phyloP scores from a whole-genome alignment of 2,888 invertebrate genomes.

The Drosophila anomalata region DNA sequence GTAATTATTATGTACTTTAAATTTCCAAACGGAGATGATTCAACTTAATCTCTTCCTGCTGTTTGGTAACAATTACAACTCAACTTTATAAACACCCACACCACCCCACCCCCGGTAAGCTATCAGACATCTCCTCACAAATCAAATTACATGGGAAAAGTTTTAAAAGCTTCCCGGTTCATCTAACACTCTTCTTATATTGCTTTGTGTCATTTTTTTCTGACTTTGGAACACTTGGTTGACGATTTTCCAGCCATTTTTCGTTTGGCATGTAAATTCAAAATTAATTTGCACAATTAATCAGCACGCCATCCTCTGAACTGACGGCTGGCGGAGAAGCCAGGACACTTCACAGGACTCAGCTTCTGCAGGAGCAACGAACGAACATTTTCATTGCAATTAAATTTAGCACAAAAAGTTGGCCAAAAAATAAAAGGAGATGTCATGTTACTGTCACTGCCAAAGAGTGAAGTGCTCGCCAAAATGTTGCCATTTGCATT shows the following conservation, averaged over 20 bases:
- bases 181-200: conserved; percentile 1
- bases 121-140: conserved; percentile 21
- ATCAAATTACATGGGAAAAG: conserved; percentile 42
- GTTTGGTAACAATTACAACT: too few species aligned
- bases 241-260: conserved; percentile 52
- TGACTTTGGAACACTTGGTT: conserved; percentile 35
- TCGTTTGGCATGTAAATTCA: conserved; percentile 62
- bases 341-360: conserved; percentile 47
- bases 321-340: conserved; percentile 55
- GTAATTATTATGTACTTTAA: background rate
- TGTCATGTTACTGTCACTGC: conserved; percentile 73
- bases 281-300: conserved; percentile 74
- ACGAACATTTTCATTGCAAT: conserved; percentile 74
- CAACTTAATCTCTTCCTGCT: background rate
- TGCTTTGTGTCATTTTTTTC: conserved; percentile 28
- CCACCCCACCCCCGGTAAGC: background rate
- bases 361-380: conserved; percentile 57
- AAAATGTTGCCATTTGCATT: conserved; percentile 78
- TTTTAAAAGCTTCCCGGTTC: conserved; percentile 14
- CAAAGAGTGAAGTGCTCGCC: conserved; percentile 65
- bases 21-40: background rate
- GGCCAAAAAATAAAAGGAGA: conserved; percentile 42
- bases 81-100: background rate
- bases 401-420: conserved; percentile 72
- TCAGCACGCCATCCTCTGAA: conserved; percentile 50